These are phyloP conservation scores for Lycaena phlaeas DNA, from an alignment of 2,888 invertebrate genomes.

Conservation along the genomic window DNA sequence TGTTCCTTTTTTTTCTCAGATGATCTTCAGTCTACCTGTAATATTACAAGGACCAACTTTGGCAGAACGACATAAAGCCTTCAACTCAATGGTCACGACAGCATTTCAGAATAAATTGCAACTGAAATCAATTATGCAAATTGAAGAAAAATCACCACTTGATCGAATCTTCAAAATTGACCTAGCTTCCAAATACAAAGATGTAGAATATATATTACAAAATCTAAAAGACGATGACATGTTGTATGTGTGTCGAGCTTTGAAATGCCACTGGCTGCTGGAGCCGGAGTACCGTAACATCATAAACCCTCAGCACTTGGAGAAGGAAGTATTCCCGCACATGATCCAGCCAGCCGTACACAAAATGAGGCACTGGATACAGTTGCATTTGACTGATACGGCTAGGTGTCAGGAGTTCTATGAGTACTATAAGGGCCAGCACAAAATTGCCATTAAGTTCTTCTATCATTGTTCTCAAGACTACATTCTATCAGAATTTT, in stretches of 20 bases:
- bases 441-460: constrained; percentile 33
- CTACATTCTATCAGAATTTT: constrained; percentile 29
- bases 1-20: background rate
- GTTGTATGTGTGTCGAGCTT: constrained; percentile 43
- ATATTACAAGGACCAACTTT: constrained; percentile 32
- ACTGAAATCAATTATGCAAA: constrained; percentile 18
- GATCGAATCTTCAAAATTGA: constrained; percentile 48
- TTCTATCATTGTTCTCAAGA: constrained; percentile 32
- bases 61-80: constrained; percentile 32
- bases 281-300: constrained; percentile 28
- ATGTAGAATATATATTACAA: constrained; percentile 38
- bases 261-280: constrained; percentile 41
- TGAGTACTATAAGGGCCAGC: constrained; percentile 31
- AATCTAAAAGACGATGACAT: constrained; percentile 43
- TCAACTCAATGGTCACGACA: constrained; percentile 32
- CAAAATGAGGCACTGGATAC: constrained; percentile 41
- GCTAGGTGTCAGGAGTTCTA: constrained; percentile 37
- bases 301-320: constrained; percentile 40
- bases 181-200: constrained; percentile 35
- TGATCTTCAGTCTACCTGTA: constrained; percentile 23
- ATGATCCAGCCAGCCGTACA: constrained; percentile 40
- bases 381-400: constrained; percentile 28
- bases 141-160: constrained; percentile 29
- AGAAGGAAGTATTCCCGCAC: constrained; percentile 35
- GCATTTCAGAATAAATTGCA: constrained; percentile 18